phyloP scores from a whole-genome alignment of 2,113 vertebrate species.

The Myocastor coypus region DNA sequence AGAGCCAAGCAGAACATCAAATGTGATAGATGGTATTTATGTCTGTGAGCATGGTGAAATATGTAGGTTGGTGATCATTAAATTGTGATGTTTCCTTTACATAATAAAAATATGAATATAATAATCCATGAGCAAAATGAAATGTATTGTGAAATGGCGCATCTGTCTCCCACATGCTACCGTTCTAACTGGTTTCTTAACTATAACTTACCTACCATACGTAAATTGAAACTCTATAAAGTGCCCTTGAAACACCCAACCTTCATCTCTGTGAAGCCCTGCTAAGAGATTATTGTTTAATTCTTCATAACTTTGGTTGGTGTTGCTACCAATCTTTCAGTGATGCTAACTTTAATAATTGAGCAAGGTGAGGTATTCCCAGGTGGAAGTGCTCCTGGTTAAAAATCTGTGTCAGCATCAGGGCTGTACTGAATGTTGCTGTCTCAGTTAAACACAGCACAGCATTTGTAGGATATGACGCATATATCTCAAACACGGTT shows the following conservation, averaged over 20 bases:
- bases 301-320: background rate
- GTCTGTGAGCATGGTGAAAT: conserved; percentile 61
- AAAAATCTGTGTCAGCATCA: conserved; percentile 70
- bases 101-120: conserved; percentile 59
- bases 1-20: conserved; percentile 37
- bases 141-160: background rate
- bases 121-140: conserved; percentile 19
- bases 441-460: conserved; percentile 71
- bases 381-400: conserved; percentile 46
- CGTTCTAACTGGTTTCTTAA: background rate
- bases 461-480: conserved; percentile 64
- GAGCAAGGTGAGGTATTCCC: conserved; percentile 1
- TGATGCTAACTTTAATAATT: background rate
- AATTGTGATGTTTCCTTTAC: background rate
- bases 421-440: conserved; percentile 27
- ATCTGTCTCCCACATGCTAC: background rate
- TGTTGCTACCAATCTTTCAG: background rate
- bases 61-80: conserved; percentile 12
- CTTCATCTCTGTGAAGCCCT: background rate
- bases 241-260: background rate
- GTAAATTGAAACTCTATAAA: conserved; percentile 35
- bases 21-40: conserved; percentile 35
- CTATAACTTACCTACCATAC: background rate
- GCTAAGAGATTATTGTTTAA: background rate
- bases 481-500: conserved; percentile 65